phyloP scores from a whole-genome alignment of 2,113 vertebrate species.

The Pollimyrus isidori region DNA sequence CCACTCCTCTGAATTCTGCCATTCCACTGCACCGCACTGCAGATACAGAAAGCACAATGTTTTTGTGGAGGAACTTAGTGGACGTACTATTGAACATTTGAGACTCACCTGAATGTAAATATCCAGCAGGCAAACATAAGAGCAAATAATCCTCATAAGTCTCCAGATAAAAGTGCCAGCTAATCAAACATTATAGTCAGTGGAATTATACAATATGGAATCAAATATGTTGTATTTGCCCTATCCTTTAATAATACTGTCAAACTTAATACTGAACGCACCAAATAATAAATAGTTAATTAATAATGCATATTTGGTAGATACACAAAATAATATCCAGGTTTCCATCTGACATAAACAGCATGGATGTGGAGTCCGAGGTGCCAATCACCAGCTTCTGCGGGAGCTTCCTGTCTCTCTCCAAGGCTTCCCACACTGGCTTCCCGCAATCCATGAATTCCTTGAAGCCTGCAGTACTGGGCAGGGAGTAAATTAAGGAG shows the following conservation, averaged over 20 bases:
- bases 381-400: slow-evolving; percentile 49
- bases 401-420: slow-evolving; percentile 52
- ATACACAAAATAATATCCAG: neutral
- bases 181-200: neutral
- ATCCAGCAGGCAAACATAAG: neutral
- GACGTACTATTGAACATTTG: neutral
- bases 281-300: neutral
- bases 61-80: neutral
- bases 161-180: neutral
- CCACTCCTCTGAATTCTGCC: neutral
- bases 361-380: neutral
- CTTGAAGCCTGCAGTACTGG: slow-evolving; percentile 30
- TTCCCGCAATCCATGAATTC: slow-evolving; percentile 44
- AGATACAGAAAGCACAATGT: neutral
- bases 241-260: neutral
- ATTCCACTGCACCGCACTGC: neutral
- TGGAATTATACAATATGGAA: neutral
- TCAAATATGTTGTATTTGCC: neutral
- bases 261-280: neutral
- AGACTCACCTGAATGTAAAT: neutral
- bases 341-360: neutral
- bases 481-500: slow-evolving; percentile 53
- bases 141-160: neutral
- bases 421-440: slow-evolving; percentile 51
- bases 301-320: slow-evolving; percentile 3